Percentiles rank a stretch among this genome's conserved stretches.
Conservation (phyloP, 2,888 invertebrate genomes). For the Acleris holmiana region DNA sequence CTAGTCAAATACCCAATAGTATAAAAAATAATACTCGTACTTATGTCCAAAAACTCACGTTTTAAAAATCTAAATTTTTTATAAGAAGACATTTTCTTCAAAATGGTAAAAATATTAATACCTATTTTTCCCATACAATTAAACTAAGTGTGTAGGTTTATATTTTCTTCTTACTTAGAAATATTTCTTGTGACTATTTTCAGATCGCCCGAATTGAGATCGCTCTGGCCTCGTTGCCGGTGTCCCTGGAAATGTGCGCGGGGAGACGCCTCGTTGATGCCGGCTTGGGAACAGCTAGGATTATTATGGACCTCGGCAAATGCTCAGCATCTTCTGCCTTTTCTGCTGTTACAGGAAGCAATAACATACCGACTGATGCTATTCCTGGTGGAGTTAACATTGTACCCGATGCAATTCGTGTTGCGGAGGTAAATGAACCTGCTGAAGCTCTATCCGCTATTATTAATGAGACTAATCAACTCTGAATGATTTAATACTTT, state of each 20-base stretch:
- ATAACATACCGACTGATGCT: not conserved
- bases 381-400: not conserved
- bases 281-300: slow-evolving; percentile 60
- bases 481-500: slow-evolving; percentile 4
- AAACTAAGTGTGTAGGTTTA: too few relatives aligned
- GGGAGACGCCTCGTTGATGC: slow-evolving; percentile 62
- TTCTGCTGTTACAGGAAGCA: slow-evolving; percentile 49
- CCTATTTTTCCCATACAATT: too few relatives aligned
- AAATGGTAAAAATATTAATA: too few relatives aligned
- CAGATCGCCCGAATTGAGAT: slow-evolving; percentile 70
- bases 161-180: too few relatives aligned
- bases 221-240: slow-evolving; percentile 62
- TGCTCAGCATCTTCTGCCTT: slow-evolving; percentile 64
- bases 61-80: too few relatives aligned
- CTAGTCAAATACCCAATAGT: too few relatives aligned
- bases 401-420: not conserved
- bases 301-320: slow-evolving; percentile 65
- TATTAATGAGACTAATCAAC: not conserved
- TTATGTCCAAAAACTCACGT: too few relatives aligned
- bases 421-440: too few relatives aligned
- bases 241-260: slow-evolving; percentile 68
- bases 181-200: not conserved
- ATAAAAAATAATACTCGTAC: too few relatives aligned
- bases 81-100: too few relatives aligned
- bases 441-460: not conserved